These are phyloP conservation scores for Jacana jacana DNA, from an alignment of 2,113 vertebrate species.

Conservation along the genomic window DNA sequence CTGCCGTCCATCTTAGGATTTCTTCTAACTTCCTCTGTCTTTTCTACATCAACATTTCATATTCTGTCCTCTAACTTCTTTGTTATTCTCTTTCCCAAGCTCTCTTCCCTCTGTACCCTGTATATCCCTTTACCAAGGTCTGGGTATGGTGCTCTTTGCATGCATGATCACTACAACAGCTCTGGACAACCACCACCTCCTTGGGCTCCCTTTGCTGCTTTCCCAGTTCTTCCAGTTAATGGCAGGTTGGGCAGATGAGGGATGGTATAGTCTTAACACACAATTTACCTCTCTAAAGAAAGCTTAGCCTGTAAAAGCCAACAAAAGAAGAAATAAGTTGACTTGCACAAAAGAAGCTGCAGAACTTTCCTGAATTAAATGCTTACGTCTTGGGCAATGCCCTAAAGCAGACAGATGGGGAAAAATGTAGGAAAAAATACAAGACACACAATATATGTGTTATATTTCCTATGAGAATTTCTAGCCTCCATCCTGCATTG, in stretches of 20 bases:
- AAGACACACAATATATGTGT: background rate
- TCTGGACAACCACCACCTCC: background rate
- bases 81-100: background rate
- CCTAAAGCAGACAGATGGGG: background rate
- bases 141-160: background rate
- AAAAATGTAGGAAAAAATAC: background rate
- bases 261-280: background rate
- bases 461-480: background rate
- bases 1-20: background rate
- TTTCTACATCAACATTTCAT: background rate
- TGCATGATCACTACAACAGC: fast-evolving
- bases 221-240: background rate
- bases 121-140: background rate
- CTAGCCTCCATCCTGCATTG: background rate
- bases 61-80: background rate
- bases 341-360: background rate
- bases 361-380: background rate
- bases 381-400: background rate
- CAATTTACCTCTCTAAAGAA: background rate
- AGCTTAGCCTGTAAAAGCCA: background rate
- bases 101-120: background rate
- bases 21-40: background rate
- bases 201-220: background rate
- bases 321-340: background rate
- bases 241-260: background rate